Conservation (phyloP, 1,140 invertebrate species). For the Gerris buenoi region DNA sequence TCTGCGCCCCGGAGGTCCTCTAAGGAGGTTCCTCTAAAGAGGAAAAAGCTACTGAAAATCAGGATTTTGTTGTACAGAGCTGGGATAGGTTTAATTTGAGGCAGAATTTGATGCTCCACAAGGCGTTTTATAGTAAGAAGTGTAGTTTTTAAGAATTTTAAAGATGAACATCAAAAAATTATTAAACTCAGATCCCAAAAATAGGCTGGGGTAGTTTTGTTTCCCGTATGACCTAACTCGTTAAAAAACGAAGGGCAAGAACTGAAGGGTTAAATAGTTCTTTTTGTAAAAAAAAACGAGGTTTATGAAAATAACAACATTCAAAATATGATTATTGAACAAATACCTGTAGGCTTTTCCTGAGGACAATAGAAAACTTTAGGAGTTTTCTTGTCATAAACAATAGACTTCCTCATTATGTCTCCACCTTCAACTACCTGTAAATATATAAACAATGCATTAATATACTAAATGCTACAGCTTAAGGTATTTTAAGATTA, state of each 20-base stretch:
- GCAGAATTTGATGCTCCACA: no score
- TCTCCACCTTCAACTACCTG: constrained; percentile 40
- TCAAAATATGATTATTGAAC: background rate
- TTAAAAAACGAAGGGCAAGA: background rate
- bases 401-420: constrained; percentile 64
- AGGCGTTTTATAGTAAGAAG: no score
- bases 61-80: no score
- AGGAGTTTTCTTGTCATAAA: constrained; percentile 67
- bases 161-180: no score
- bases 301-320: no score
- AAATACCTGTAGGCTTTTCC: constrained; percentile 46
- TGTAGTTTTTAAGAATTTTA: no score
- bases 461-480: background rate
- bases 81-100: no score
- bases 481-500: background rate
- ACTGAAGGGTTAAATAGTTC: background rate
- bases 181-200: no score
- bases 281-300: background rate
- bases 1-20: no score
- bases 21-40: no score
- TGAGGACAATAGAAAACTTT: constrained; percentile 71
- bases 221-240: background rate
- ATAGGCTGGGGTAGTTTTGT: background rate
- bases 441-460: background rate
- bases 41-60: no score